phyloP scores from a whole-genome alignment of 1,140 invertebrate species.

The Eubasilissa regina region DNA sequence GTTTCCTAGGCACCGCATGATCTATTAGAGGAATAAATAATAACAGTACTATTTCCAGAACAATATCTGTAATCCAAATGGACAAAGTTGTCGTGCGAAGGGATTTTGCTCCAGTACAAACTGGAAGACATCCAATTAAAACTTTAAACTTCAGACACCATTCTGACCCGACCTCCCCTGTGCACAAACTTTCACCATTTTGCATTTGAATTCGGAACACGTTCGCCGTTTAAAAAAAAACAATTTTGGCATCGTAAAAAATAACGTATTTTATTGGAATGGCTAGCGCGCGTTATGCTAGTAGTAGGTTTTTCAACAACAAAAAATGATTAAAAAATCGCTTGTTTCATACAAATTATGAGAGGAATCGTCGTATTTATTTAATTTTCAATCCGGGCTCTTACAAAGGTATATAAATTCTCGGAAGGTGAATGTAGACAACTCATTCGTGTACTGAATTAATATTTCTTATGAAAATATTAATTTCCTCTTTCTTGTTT shows the following conservation, averaged over 20 bases:
- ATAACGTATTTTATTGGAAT: not conserved
- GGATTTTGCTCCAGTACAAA: not conserved
- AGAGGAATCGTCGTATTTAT: no score
- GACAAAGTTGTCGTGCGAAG: not conserved
- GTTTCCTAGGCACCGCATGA: not conserved
- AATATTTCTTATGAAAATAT: no score
- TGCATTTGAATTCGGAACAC: slow-evolving; percentile 4
- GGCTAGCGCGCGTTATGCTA: no score
- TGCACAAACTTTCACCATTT: not conserved
- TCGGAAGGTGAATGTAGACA: no score
- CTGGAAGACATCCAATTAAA: slow-evolving; percentile 15
- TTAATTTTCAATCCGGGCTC: no score
- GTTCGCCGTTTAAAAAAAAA: not conserved
- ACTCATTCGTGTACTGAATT: no score
- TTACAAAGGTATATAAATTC: no score
- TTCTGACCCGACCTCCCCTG: not conserved
- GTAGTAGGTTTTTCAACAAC: no score
- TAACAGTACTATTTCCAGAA: not conserved
- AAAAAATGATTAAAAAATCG: no score
- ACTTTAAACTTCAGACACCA: slow-evolving; percentile 7
- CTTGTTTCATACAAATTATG: no score
- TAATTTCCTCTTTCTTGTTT: no score
- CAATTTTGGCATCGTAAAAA: not conserved
- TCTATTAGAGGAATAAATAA: not conserved
- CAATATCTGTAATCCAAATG: not conserved